These are phyloP conservation scores for Archilochus colubris DNA, from an alignment of 2,113 vertebrate genomes.

Conservation along the genomic window DNA sequence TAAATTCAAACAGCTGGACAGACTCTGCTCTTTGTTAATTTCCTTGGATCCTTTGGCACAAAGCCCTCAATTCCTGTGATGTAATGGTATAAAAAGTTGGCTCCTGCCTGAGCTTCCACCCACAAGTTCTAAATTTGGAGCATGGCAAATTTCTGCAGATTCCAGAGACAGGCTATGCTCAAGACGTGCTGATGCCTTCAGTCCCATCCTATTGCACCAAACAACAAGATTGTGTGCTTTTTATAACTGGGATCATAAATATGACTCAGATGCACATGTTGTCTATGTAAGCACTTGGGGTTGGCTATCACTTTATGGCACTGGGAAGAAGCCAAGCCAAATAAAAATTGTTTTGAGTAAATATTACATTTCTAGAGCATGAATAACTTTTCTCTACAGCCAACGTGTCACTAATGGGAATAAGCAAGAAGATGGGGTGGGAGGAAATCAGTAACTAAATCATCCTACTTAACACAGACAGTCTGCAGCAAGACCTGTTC, in stretches of 20 bases:
- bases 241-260: slow-evolving; percentile 65
- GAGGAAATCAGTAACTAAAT: slow-evolving; percentile 61
- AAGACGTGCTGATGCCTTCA: slow-evolving; percentile 60
- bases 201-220: slow-evolving; percentile 58
- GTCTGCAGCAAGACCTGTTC: slow-evolving; percentile 59
- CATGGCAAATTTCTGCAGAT: slow-evolving; percentile 72
- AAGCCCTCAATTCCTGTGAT: slow-evolving; percentile 70
- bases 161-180: slow-evolving; percentile 60
- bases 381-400: slow-evolving; percentile 71
- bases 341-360: slow-evolving; percentile 77
- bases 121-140: slow-evolving; percentile 79
- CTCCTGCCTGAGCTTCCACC: slow-evolving; percentile 65
- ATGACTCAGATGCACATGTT: slow-evolving; percentile 72
- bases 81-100: slow-evolving; percentile 76
- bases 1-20: slow-evolving; percentile 67
- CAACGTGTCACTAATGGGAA: slow-evolving; percentile 68
- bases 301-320: slow-evolving; percentile 72
- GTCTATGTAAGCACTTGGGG: slow-evolving; percentile 64
- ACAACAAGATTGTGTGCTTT: slow-evolving; percentile 49
- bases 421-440: slow-evolving; percentile 54
- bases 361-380: slow-evolving; percentile 75
- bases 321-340: slow-evolving; percentile 73
- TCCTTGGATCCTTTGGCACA: slow-evolving; percentile 46
- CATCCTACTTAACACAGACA: slow-evolving; percentile 43
- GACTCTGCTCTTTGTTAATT: slow-evolving; percentile 70